These are phyloP conservation scores for Hyles vespertilio DNA, from an alignment of 1,140 invertebrate species.

Conservation along the genomic window DNA sequence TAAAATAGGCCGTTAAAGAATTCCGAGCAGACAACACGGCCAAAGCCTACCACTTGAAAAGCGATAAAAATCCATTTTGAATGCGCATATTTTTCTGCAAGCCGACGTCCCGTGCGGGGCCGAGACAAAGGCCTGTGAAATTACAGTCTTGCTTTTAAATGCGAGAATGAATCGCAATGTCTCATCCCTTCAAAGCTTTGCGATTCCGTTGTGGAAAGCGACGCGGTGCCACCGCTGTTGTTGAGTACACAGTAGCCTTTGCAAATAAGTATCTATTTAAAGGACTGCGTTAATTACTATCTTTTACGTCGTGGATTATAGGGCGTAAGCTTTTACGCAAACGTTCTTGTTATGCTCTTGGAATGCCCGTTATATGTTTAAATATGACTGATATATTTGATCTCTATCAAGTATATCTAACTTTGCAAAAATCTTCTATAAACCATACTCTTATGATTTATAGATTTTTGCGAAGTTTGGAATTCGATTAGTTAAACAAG, in stretches of 20 bases:
- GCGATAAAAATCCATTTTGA: constrained; percentile 65
- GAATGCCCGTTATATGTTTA: no score
- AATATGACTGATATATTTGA: no score
- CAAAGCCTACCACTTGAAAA: constrained; percentile 63
- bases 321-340: no score
- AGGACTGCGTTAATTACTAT: constrained; percentile 1
- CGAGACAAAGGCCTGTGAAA: constrained; percentile 68
- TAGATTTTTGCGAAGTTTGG: no score
- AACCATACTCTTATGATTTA: no score
- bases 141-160: constrained; percentile 72
- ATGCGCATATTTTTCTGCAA: constrained; percentile 68
- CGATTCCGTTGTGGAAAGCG: constrained; percentile 34
- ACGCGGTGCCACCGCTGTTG: constrained; percentile 20
- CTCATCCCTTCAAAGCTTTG: constrained; percentile 68
- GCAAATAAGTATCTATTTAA: constrained; percentile 15
- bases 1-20: constrained; percentile 23
- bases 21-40: constrained; percentile 29
- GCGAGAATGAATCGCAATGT: constrained; percentile 70
- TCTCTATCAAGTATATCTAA: no score
- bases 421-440: no score
- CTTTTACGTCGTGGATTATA: no score
- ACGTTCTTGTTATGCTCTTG: no score
- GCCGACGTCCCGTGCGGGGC: constrained; percentile 41
- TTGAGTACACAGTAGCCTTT: constrained; percentile 19
- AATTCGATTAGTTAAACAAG: no score